Conservation (phyloP, 2,888 invertebrate genomes). For the Chydorus sphaericus region DNA sequence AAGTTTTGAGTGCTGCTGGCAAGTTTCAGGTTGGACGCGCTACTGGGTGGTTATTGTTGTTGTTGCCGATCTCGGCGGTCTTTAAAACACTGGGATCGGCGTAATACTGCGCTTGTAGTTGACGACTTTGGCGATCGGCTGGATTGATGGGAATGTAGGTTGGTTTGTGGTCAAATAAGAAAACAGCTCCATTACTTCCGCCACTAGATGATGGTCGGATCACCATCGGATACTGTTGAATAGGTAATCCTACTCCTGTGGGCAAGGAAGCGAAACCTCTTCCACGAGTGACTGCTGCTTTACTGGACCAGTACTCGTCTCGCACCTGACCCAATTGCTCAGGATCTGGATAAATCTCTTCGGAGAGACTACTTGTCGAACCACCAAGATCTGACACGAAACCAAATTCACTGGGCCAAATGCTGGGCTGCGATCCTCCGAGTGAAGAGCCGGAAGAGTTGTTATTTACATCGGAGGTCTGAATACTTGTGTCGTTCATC, state of each 20-base stretch:
- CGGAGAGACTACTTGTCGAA: neutral
- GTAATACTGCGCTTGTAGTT: slow-evolving; percentile 10
- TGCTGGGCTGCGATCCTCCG: too few species aligned
- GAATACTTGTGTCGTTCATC: neutral
- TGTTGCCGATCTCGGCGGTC: too few species aligned
- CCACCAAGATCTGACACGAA: neutral
- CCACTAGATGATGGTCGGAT: neutral
- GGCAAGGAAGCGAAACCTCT: neutral
- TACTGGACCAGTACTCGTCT: slow-evolving; percentile 9
- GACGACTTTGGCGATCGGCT: slow-evolving; percentile 12
- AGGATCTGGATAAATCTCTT: slow-evolving; percentile 5
- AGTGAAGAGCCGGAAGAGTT: too few species aligned
- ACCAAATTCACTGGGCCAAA: too few species aligned
- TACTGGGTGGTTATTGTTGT: too few species aligned
- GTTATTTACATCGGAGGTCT: too few species aligned
- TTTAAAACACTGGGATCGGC: too few species aligned
- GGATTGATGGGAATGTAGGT: slow-evolving; percentile 13
- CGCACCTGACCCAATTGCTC: slow-evolving; percentile 6
- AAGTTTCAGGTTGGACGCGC: too few species aligned
- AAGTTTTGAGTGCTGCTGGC: too few species aligned
- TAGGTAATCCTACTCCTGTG: neutral
- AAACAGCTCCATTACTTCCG: too few species aligned
- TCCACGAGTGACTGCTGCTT: neutral
- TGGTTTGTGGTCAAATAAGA: neutral
- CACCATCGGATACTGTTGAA: neutral